A percentile compares a stretch with the other conserved stretches of the same genome.
Evolutionary conservation across 1,140 invertebrate genomes (phyloP).

Genomic region (Pseudomyrmex gracilis): DNA sequence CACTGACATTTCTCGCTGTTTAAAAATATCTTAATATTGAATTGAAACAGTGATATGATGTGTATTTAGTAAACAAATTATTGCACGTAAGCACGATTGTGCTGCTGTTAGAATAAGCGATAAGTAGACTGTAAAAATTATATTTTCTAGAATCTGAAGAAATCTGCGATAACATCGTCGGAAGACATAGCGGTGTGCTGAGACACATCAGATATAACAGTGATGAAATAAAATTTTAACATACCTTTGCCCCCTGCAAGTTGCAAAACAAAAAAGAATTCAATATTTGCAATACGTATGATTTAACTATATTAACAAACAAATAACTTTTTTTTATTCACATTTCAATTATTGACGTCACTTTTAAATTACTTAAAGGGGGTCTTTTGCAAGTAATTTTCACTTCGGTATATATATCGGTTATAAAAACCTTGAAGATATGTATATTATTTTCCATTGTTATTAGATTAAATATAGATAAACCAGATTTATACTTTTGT

Average conservation of each 20-base stretch:
- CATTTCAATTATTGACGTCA: conserved; percentile 64
- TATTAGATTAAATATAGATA: too few relatives aligned
- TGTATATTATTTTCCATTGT: too few relatives aligned
- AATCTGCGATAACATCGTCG: conserved; percentile 56
- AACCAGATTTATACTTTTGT: too few relatives aligned
- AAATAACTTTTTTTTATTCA: conserved; percentile 45
- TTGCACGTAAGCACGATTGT: conserved; percentile 61
- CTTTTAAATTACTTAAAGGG: conserved; percentile 71
- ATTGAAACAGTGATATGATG: conserved; percentile 19
- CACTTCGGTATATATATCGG: too few relatives aligned
- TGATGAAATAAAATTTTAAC: conserved; percentile 83
- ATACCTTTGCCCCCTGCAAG: conserved; percentile 89
- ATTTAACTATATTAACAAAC: conserved; percentile 71
- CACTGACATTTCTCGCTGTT: background rate
- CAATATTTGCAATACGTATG: conserved; percentile 78
- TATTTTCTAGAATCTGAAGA: conserved; percentile 23
- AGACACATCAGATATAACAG: conserved; percentile 73
- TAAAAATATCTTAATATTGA: conserved; percentile 2
- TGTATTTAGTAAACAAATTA: conserved; percentile 50
- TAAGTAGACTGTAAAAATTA: conserved; percentile 50
- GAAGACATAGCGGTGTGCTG: conserved; percentile 65
- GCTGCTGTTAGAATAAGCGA: conserved; percentile 63
- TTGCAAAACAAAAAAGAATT: conserved; percentile 86
- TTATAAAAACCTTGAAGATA: too few relatives aligned
- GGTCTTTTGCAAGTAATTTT: conserved; percentile 61